These are phyloP conservation scores for Fukomys damarensis DNA, from an alignment of 2,113 vertebrate species.

Conservation along the genomic window DNA sequence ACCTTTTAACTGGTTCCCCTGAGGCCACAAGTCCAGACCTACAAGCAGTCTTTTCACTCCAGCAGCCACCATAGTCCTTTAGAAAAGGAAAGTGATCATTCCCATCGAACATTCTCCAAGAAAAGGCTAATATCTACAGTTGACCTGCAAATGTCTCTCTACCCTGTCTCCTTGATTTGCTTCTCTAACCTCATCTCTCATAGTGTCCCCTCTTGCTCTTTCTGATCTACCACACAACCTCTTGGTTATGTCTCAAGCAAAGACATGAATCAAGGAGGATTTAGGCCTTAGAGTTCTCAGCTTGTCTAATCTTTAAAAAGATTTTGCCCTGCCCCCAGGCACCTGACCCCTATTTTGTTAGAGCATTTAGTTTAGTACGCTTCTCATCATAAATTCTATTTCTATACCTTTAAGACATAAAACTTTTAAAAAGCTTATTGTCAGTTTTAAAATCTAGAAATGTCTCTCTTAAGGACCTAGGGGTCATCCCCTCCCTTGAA, in stretches of 20 bases:
- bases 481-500: neutral
- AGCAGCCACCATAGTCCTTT: neutral
- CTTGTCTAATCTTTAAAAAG: neutral
- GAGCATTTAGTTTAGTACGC: conserved; percentile 30
- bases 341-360: neutral
- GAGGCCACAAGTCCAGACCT: neutral
- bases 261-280: neutral
- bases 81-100: neutral
- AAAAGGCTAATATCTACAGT: neutral
- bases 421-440: conserved; percentile 1
- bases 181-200: neutral
- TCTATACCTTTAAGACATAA: neutral
- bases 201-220: too few relatives aligned
- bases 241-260: neutral
- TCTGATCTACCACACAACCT: neutral
- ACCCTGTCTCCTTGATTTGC: neutral
- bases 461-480: neutral
- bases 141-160: neutral
- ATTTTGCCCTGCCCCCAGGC: neutral
- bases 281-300: neutral
- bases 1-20: neutral
- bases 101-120: neutral
- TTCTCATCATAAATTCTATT: neutral
- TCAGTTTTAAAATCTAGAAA: neutral
- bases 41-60: neutral